Evolutionary conservation across 2,888 invertebrate species (phyloP).

Genomic region (Alcis repandata): DNA sequence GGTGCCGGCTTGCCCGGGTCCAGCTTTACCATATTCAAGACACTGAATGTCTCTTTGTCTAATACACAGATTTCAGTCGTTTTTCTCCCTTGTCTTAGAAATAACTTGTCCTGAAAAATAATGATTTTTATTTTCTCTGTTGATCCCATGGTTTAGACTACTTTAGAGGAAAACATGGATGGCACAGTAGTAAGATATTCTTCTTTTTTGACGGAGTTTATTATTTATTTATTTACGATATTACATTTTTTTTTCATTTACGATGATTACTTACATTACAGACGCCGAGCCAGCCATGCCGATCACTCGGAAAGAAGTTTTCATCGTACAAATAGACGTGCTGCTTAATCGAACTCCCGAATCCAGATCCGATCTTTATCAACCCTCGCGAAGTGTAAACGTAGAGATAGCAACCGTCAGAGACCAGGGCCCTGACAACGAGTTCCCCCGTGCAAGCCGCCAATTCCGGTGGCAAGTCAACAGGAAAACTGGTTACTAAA

Average conservation of each 20-base stretch:
- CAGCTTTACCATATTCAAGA: slow-evolving; percentile 66
- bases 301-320: slow-evolving; percentile 92
- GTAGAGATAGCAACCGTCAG: slow-evolving; percentile 96
- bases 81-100: slow-evolving; percentile 89
- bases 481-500: slow-evolving; percentile 89
- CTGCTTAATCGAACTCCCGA: slow-evolving; percentile 96
- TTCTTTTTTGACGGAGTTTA: not conserved
- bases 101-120: slow-evolving; percentile 90
- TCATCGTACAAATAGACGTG: slow-evolving; percentile 94
- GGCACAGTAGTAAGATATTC: not conserved
- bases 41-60: slow-evolving; percentile 76
- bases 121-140: not conserved
- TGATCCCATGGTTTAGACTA: too few relatives aligned
- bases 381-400: slow-evolving; percentile 94
- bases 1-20: slow-evolving; percentile 68
- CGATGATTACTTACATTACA: slow-evolving; percentile 88
- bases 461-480: slow-evolving; percentile 73
- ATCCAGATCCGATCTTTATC: slow-evolving; percentile 97
- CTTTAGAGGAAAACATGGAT: not conserved
- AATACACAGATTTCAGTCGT: slow-evolving; percentile 80
- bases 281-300: slow-evolving; percentile 94
- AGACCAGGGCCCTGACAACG: slow-evolving; percentile 89
- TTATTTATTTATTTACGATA: too few relatives aligned
- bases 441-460: slow-evolving; percentile 71
- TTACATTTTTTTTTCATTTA: not conserved